phyloP scores from a whole-genome alignment of 2,113 vertebrate species.

The Nycticebus coucang region DNA sequence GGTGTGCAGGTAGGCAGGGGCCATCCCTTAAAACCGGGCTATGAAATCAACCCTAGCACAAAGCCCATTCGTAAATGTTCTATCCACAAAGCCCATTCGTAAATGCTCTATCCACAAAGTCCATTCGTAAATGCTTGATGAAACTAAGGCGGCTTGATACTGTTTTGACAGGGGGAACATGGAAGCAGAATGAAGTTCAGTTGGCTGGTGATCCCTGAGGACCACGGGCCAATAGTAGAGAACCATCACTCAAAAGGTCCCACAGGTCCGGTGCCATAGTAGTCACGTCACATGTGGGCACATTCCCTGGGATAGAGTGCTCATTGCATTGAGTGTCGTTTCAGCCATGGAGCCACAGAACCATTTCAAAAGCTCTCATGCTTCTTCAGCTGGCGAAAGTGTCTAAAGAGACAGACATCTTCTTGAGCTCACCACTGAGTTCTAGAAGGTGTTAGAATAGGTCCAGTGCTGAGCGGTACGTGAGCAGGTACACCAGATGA shows the following conservation, averaged over 20 bases:
- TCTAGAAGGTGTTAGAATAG: background rate
- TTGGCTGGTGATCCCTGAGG: rapidly evolving
- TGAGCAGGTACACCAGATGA: rapidly evolving
- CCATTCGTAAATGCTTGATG: background rate
- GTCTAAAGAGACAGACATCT: background rate
- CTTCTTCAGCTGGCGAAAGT: background rate
- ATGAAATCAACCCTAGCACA: background rate
- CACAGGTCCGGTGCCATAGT: rapidly evolving
- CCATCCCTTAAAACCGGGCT: background rate
- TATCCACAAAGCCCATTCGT: background rate
- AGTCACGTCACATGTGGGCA: too few species aligned
- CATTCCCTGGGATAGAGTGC: rapidly evolving
- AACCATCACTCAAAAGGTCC: rapidly evolving
- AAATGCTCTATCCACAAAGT: background rate
- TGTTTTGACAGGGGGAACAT: background rate
- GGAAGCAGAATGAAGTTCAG: background rate
- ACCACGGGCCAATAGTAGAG: background rate
- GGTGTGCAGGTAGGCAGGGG: too few species aligned
- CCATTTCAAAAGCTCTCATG: background rate
- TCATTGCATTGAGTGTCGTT: background rate
- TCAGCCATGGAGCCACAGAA: background rate
- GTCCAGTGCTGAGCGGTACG: background rate
- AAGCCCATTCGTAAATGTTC: background rate
- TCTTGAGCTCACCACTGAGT: background rate
- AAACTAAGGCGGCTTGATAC: background rate